Evolutionary conservation across 2,113 vertebrate species (phyloP).

Genomic region (Oncorhynchus tshawytscha): DNA sequence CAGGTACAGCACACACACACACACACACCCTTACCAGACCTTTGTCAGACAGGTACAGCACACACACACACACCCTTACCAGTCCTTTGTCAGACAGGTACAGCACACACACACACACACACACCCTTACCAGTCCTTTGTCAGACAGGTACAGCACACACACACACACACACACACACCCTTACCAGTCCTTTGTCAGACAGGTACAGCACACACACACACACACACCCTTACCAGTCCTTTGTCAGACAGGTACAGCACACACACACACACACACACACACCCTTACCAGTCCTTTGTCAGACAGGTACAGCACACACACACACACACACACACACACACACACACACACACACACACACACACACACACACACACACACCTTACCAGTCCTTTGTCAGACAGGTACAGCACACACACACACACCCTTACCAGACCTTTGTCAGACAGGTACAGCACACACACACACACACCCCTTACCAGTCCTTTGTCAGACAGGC

Average conservation of each 20-base stretch:
- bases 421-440: constrained; percentile 52
- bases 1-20: constrained; percentile 61
- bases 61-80: not conserved
- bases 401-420: constrained; percentile 66
- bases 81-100: constrained; percentile 76
- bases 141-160: constrained; percentile 68
- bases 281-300: constrained; percentile 56
- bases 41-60: constrained; percentile 68
- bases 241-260: constrained; percentile 76
- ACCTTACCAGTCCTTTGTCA: constrained; percentile 58
- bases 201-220: constrained; percentile 61
- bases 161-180: too few species aligned
- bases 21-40: not conserved
- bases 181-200: constrained; percentile 36
- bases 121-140: constrained; percentile 58
- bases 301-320: constrained; percentile 68
- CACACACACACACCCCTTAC: not conserved
- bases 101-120: not conserved
- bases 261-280: not conserved
- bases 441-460: constrained; percentile 70
- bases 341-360: too few species aligned
- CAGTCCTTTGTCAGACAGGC: constrained; percentile 69
- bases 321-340: too few species aligned
- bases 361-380: not conserved
- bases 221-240: not conserved